Evolutionary conservation across 1,140 invertebrate genomes (phyloP).

Genomic region (Acromyrmex charruanus): DNA sequence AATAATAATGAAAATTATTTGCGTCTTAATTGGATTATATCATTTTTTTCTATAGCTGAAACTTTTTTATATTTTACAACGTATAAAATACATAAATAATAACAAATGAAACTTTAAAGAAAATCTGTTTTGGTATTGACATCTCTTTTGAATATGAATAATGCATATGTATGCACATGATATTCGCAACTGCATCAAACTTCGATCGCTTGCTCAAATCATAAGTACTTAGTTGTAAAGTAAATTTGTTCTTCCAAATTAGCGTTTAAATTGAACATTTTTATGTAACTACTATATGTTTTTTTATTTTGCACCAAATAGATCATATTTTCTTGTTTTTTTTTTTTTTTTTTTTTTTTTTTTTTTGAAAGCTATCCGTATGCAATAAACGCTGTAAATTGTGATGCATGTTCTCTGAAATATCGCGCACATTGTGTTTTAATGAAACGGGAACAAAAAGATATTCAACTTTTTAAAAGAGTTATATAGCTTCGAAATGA

Average conservation of each 20-base stretch:
- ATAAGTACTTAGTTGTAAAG: slow-evolving; percentile 24
- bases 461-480: slow-evolving; percentile 7
- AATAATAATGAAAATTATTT: slow-evolving; percentile 13
- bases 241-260: slow-evolving; percentile 38
- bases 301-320: slow-evolving; percentile 3
- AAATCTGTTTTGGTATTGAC: neutral
- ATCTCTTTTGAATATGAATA: slow-evolving; percentile 18
- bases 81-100: neutral
- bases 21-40: neutral
- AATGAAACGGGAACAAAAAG: slow-evolving; percentile 9
- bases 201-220: slow-evolving; percentile 12
- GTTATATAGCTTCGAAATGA: neutral
- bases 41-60: neutral
- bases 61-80: neutral
- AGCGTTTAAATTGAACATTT: slow-evolving; percentile 31
- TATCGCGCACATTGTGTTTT: slow-evolving; percentile 6
- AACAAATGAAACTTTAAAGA: neutral
- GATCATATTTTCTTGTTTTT: slow-evolving; percentile 13
- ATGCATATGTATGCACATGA: slow-evolving; percentile 11
- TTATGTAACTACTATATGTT: neutral
- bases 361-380: neutral
- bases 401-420: slow-evolving; percentile 42
- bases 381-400: slow-evolving; percentile 38
- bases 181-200: neutral
- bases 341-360: neutral